These are phyloP conservation scores for Conistra vaccinii DNA, from an alignment of 2,888 invertebrate species.

Conservation along the genomic window DNA sequence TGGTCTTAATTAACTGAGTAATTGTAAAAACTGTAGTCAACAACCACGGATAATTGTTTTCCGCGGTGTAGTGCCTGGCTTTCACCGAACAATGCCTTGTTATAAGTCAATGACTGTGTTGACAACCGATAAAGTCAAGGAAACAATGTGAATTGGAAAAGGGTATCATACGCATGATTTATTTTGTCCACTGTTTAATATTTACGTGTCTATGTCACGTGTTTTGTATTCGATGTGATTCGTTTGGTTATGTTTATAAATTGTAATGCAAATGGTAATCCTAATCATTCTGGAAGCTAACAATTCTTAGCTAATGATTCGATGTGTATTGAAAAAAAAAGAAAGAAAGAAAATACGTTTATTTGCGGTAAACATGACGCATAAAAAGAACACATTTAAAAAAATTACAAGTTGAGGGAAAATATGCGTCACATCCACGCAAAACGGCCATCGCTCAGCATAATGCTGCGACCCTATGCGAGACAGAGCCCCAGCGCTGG, in stretches of 20 bases:
- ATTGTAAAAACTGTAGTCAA: constrained; percentile 72
- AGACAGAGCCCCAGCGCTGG: too few species aligned
- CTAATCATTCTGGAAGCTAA: not conserved
- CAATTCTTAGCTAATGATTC: not conserved
- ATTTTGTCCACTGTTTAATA: constrained; percentile 47
- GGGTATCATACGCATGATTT: constrained; percentile 50
- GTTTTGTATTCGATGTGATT: constrained; percentile 10
- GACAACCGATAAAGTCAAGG: constrained; percentile 70
- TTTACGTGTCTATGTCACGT: constrained; percentile 42
- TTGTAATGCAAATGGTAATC: not conserved
- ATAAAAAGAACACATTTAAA: too few species aligned
- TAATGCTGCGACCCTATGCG: too few species aligned
- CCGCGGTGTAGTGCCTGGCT: constrained; percentile 68
- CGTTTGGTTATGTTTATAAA: not conserved
- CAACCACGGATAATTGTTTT: constrained; percentile 75
- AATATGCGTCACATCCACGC: too few species aligned
- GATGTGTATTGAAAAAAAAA: too few species aligned
- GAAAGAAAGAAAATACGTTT: too few species aligned
- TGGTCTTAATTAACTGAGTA: constrained; percentile 69
- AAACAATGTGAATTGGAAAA: constrained; percentile 66
- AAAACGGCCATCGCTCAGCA: too few species aligned
- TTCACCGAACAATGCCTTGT: constrained; percentile 80
- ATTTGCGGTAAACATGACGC: too few species aligned
- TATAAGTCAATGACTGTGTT: constrained; percentile 66
- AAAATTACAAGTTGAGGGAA: too few species aligned